A percentile compares a stretch with the other conserved stretches of the same genome.
Conservation (phyloP, 2,113 vertebrate genomes). For the Halcyon malimbica region DNA sequence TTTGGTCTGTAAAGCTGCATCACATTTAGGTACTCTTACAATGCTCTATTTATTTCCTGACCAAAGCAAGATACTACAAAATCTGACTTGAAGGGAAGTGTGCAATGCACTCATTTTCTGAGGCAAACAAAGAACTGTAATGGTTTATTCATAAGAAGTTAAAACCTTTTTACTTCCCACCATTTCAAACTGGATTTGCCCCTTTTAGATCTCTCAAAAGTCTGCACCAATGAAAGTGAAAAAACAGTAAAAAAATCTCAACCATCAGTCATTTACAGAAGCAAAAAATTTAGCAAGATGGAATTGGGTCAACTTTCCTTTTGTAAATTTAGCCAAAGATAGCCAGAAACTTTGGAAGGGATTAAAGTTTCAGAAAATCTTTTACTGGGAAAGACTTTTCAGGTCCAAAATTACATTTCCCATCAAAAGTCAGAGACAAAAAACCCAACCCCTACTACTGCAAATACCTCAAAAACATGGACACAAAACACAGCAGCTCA, state of each 20-base stretch:
- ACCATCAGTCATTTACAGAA: not conserved
- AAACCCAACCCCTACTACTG: too few relatives aligned
- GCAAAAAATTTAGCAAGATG: not conserved
- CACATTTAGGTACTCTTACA: conserved; percentile 22
- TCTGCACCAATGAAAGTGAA: not conserved
- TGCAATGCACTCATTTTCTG: conserved; percentile 30
- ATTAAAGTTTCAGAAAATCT: not conserved
- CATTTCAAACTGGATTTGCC: conserved; percentile 63
- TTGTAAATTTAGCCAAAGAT: not conserved
- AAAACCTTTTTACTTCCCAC: conserved; percentile 36
- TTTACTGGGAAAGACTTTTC: not conserved
- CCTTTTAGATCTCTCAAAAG: conserved; percentile 44
- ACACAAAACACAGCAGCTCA: not conserved
- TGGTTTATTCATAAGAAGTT: conserved; percentile 72
- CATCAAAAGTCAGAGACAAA: not conserved
- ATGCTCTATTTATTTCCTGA: conserved; percentile 49
- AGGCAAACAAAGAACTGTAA: conserved; percentile 62
- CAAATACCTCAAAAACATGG: not conserved
- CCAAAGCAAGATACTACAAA: conserved; percentile 29
- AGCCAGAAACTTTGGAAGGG: not conserved
- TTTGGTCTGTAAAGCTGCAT: conserved; percentile 8
- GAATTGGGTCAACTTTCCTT: not conserved
- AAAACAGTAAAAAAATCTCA: not conserved
- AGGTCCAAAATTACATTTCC: not conserved
- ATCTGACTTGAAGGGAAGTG: conserved; percentile 42